Base-by-base conservation (phyloP, 2,113 vertebrate species). In the Anoplopoma fimbria region DNA sequence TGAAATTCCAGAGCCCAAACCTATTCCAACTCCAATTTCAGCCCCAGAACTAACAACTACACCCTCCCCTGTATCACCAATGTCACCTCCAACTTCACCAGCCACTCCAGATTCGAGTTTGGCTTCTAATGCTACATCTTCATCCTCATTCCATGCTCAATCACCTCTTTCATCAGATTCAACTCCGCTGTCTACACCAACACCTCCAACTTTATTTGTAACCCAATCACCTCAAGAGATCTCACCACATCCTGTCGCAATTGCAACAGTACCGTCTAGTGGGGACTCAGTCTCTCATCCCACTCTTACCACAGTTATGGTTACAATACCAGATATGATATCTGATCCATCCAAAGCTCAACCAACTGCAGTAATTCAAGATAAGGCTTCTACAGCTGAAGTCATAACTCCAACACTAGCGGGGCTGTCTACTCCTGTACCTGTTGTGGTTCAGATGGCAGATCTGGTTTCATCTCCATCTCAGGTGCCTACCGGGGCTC, bases 1-100 rank as follows among this genome's bases (percentile, higher is more conserved):
- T 94, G 97, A 96, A 87, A 95, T 96, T 83, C 96, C 96, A 71
- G 95, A 95, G 31, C 93, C 97, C 67, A 83, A 94, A 77, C 90
- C 94, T 83, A 94, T 94, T 74, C 89, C 96, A 90, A 95, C 95
- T 21, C 91, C 93, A 75, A 93, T 93, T 69, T 93, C 89, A 51
- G 92, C 93, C 19, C 91, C 92, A 77, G 92, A 93, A 68, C 84
- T 93, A 62, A 94, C 87, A 1, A 87, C 85, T 47, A 93, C 93
- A 83, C 93, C 93, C 57, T 94, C 92, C 1, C 84, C 93, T 17
- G 53, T 93, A 62, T 94, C 94, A 80, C 88, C 91, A 62, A 29
- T 82, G 51, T 94, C 93, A 33, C 78, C 91, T 31, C 84, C 89
- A 83, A 94, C 92, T 55, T 93, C 93, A 80, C 93, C 93, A 77